Percentiles rank a stretch among this genome's conserved stretches.
Evolutionary conservation across 2,797 vertebrate genomes (phyloP).

Genomic region (Catharus ustulatus): DNA sequence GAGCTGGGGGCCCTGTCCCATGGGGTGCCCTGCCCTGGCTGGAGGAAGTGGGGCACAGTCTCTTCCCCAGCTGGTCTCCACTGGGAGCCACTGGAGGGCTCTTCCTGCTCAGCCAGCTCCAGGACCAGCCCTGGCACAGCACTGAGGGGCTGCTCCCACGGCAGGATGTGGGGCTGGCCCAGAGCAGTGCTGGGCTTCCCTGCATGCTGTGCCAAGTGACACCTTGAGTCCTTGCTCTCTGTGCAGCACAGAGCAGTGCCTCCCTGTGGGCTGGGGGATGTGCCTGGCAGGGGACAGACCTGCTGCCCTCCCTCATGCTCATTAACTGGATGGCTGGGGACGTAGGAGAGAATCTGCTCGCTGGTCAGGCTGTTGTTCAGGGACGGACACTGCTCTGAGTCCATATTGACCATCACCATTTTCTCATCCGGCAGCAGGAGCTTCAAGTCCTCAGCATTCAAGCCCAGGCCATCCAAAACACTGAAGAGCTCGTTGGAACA

Average conservation of each 20-base stretch:
- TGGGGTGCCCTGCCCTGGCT: background rate
- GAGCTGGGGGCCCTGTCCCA: slow-evolving; percentile 42
- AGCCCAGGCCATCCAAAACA: slow-evolving; percentile 78
- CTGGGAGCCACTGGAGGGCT: background rate
- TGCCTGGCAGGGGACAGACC: background rate
- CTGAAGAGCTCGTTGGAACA: slow-evolving; percentile 84
- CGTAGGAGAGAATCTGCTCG: slow-evolving; percentile 78
- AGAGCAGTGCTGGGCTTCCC: background rate
- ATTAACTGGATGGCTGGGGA: slow-evolving; percentile 73
- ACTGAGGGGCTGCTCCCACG: slow-evolving; percentile 72
- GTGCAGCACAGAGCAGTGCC: accelerated
- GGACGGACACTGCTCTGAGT: slow-evolving; percentile 65
- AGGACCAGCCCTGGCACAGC: background rate
- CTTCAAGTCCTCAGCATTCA: slow-evolving; percentile 82
- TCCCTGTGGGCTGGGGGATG: background rate
- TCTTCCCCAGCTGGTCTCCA: background rate
- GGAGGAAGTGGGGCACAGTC: background rate
- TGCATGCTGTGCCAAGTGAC: slow-evolving; percentile 44
- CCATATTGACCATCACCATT: slow-evolving; percentile 69
- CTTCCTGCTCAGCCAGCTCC: background rate
- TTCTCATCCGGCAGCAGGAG: slow-evolving; percentile 82
- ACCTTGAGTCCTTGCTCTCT: accelerated
- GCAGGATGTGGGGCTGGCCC: background rate
- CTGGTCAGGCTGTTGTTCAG: slow-evolving; percentile 76
- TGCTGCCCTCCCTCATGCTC: slow-evolving; percentile 15